phyloP scores from a whole-genome alignment of 2,113 vertebrate genomes.

The Gymnogyps californianus region DNA sequence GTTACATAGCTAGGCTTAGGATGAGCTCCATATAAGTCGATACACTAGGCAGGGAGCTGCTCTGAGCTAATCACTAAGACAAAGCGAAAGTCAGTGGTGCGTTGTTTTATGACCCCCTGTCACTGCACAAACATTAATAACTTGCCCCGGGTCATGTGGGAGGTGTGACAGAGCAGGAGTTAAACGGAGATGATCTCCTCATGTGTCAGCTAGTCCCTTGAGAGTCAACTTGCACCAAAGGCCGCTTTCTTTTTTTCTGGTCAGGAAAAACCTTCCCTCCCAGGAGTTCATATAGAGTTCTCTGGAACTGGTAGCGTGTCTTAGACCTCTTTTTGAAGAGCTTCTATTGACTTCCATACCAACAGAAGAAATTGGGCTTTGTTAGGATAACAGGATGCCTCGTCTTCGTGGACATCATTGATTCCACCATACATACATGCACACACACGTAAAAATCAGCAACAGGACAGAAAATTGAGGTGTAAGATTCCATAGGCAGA shows the following conservation, averaged over 20 bases:
- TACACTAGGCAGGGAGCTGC: neutral
- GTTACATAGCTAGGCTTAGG: neutral
- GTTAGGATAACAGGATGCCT: neutral
- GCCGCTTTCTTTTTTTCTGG: neutral
- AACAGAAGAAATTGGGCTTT: fast-evolving
- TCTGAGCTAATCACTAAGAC: neutral
- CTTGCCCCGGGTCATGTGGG: neutral
- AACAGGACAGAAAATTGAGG: neutral
- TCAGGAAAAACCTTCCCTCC: neutral
- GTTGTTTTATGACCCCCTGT: neutral
- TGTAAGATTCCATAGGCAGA: neutral
- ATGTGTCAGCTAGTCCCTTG: neutral
- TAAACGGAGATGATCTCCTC: neutral
- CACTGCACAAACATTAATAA: neutral
- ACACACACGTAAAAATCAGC: neutral
- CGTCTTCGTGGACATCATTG: neutral
- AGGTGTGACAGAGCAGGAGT: neutral
- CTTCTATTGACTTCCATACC: neutral
- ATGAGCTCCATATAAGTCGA: neutral
- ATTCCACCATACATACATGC: neutral
- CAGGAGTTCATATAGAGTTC: neutral
- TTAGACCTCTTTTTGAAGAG: neutral
- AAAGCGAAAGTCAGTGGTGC: neutral
- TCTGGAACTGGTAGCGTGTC: neutral
- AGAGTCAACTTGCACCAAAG: neutral